Evolutionary conservation across 2,888 invertebrate species (phyloP), one percentile per base, ranked within the genome.

Genomic region (Alloplasta piceator): DNA sequence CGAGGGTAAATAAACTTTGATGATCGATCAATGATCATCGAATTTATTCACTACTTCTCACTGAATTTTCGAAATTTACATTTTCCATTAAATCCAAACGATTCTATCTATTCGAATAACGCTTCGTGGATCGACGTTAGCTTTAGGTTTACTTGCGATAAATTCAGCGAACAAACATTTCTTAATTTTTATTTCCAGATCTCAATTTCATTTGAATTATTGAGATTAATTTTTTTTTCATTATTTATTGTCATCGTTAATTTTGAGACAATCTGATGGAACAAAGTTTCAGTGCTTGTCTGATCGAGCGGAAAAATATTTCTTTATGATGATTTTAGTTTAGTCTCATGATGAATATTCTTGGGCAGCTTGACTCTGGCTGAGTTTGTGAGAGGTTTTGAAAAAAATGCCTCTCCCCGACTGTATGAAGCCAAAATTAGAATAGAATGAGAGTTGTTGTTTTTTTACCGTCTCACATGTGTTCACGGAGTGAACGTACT

Each of bases 381-480:
- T 16, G 16, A 6, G 52, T 52, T 52, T 43, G 48, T 43, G 52
- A 58, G 6, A 10, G 12, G 55, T 46, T 38, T 43, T 58, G n/a
- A n/a, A 58, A 74, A 77, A 73, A 73, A 67, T 39, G 36, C 63
- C 12, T 10, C 38, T 56, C 61, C n/a, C 26, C 16, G 43, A 38
- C n/a, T 41, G 3, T 55, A 14, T 7, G 26, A 48, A 52, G 64
- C 71, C 73, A 9, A 36, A 81, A 74, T 61, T 81, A 81, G 74
- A 81, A 74, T 39, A 12, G 26, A n/a, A 26, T 26, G 14, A 16
- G 48, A n/a, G 55, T 39, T 26, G 41, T 60, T 7, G 48, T 6
- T 79, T 61, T 50, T 55, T 70, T 73, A 0, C 48, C 26, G 39
- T n/a, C 67, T 67, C 68, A 72, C 77, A 68, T 73, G 68, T 67